Conservation (phyloP, 2,113 vertebrate species). For the Ondatra zibethicus region DNA sequence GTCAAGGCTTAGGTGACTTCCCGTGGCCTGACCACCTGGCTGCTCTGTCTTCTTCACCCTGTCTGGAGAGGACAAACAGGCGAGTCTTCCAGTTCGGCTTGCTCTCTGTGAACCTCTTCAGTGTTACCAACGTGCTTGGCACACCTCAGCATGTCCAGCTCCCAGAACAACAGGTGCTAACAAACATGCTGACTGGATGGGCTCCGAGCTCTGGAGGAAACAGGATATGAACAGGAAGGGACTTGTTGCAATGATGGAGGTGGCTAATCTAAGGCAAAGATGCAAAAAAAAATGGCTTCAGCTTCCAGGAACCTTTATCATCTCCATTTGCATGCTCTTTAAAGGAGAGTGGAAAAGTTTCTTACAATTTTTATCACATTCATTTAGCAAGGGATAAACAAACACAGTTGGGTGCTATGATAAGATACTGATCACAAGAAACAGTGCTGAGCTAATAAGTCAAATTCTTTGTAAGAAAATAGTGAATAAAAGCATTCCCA, state of each 20-base stretch:
- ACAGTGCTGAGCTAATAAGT: slow-evolving; percentile 34
- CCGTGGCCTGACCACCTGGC: not conserved
- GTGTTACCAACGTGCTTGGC: not conserved
- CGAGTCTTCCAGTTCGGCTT: not conserved
- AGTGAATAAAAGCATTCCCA: not conserved
- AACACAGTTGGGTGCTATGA: not conserved
- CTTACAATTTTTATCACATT: not conserved
- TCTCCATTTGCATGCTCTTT: not conserved
- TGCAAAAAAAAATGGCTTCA: not conserved
- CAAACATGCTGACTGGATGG: not conserved
- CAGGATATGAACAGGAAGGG: not conserved
- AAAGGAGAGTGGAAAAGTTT: not conserved
- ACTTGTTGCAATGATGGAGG: no score
- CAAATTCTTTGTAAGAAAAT: slow-evolving; percentile 2
- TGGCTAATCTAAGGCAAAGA: not conserved
- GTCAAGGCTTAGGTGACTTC: not conserved
- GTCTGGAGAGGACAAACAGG: not conserved
- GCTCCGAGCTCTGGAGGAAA: not conserved
- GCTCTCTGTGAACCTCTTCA: not conserved
- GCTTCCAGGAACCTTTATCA: not conserved
- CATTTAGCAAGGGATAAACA: slow-evolving; percentile 37
- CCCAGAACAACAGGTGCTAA: not conserved
- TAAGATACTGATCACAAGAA: slow-evolving; percentile 25
- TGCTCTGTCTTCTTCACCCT: not conserved
- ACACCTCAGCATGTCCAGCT: not conserved